Percentiles rank a stretch among this genome's conserved stretches.
phyloP scores from a whole-genome alignment of 2,113 vertebrate species.

The Prietella phreatophila region DNA sequence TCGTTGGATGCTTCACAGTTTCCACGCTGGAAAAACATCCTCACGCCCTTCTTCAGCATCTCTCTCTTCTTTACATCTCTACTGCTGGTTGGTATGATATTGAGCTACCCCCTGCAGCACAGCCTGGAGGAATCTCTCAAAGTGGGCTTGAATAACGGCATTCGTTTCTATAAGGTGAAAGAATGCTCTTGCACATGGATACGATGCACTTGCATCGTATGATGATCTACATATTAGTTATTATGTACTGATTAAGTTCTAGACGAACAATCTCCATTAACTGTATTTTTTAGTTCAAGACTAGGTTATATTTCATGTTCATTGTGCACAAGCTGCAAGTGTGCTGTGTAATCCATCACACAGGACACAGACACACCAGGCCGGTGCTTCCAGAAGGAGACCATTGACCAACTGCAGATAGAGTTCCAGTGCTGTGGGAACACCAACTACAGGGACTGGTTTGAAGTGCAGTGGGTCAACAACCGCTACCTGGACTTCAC shows the following conservation, averaged over 20 bases:
- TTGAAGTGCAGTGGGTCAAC: constrained; percentile 84
- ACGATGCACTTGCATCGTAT: neutral
- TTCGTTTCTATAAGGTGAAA: constrained; percentile 74
- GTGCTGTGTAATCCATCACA: neutral
- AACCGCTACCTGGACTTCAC: constrained; percentile 79
- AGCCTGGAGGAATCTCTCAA: constrained; percentile 78
- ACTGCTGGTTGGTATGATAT: constrained; percentile 69
- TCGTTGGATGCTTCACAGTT: constrained; percentile 75
- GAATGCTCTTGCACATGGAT: neutral
- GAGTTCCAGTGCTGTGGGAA: constrained; percentile 81
- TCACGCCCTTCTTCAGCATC: constrained; percentile 68
- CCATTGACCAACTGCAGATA: constrained; percentile 81
- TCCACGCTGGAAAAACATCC: constrained; percentile 74
- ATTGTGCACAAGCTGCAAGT: neutral
- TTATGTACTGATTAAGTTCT: neutral
- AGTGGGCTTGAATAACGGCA: constrained; percentile 78
- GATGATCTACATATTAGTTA: neutral
- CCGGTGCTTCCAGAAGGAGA: constrained; percentile 82
- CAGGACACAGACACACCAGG: constrained; percentile 82
- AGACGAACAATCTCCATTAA: neutral
- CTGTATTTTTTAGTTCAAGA: neutral
- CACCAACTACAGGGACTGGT: constrained; percentile 82
- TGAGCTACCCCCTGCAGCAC: constrained; percentile 76
- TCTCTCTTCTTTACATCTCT: constrained; percentile 66
- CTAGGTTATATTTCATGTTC: neutral